Base-by-base conservation (phyloP, 2,797 vertebrate species). In the Antrozous pallidus region DNA sequence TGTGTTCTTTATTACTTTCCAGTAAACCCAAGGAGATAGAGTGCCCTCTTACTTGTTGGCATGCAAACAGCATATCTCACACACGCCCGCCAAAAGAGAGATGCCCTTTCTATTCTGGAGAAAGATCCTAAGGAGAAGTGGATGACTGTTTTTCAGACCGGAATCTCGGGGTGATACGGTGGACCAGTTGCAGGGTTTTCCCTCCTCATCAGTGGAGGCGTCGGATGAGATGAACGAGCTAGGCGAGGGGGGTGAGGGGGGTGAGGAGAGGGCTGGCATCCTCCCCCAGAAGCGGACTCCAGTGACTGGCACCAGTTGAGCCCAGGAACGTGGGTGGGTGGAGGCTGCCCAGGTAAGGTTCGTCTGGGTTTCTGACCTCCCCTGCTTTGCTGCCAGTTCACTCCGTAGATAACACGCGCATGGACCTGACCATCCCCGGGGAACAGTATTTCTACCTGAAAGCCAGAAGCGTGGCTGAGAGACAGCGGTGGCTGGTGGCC, bases 391-490 rank as follows among this genome's bases (percentile, higher is more conserved):
- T 96, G 83, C 96, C 96, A 99, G 99, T 99, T 97, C 98, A 99
- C 98, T 98, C 99, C 90, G 98, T 99, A 94, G 99, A 99, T 98
- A 98, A 98, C 14, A 99, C 99, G 1, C 98, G 99, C 89, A 98
- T 99, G 97, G 99, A 99, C 97, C 97, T 99, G 97, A 99, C 99
- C 93, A 99, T 99, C 96, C 99, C 99, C 17, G 99, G 99, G 94
- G 99, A 99, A 88, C 99, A 99, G 93, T 99, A 99, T 98, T 99
- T 99, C 98, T 99, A 99, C 98, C 98, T 99, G 98, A 98, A 99
- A 97, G 99, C 99, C 97, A 99, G 99, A 97, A 99, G 99, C 85
- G 99, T 99, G 93, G 99, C 99, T 78, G 99, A 99, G 97, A 99
- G 99, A 96, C 99, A 99, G 94, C 99, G 99, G 97, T 99, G 99